Percentiles rank a stretch among this genome's conserved stretches.
Conservation (phyloP, 2,888 invertebrate genomes). For the Ariolimax columbianus region DNA sequence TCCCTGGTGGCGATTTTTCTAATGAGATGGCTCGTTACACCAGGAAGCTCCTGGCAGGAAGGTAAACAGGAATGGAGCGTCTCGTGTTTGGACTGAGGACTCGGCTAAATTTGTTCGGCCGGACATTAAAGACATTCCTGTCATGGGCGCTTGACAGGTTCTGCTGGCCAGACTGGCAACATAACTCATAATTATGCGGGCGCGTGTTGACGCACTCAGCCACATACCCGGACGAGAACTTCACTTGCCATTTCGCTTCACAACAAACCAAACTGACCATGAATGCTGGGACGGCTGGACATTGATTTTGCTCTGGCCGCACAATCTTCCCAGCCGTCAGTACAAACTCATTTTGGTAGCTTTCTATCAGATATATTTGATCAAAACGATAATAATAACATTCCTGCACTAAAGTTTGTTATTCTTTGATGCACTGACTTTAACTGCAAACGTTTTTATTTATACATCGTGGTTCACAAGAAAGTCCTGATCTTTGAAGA, state of each 20-base stretch:
- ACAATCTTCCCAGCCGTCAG: background rate
- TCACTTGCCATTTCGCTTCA: background rate
- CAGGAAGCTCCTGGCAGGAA: slow-evolving; percentile 38
- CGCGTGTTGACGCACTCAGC: slow-evolving; percentile 46
- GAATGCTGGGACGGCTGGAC: background rate
- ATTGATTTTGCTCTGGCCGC: slow-evolving; percentile 15
- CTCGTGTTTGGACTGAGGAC: slow-evolving; percentile 45
- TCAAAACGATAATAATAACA: no score
- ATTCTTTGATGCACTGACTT: no score
- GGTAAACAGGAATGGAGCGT: slow-evolving; percentile 36
- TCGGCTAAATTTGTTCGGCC: slow-evolving; percentile 33
- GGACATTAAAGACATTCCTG: slow-evolving; percentile 35
- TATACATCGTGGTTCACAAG: no score
- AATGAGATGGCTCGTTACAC: slow-evolving; percentile 46
- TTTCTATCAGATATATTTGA: no score
- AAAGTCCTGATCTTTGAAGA: no score
- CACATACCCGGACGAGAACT: background rate
- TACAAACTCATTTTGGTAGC: background rate
- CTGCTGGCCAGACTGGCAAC: slow-evolving; percentile 29
- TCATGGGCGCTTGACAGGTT: slow-evolving; percentile 31
- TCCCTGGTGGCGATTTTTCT: slow-evolving; percentile 14
- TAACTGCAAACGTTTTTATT: no score
- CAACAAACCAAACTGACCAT: slow-evolving; percentile 11
- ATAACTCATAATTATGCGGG: slow-evolving; percentile 53
- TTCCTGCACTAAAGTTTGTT: no score